Base-by-base conservation (phyloP, 2,888 invertebrate genomes). In the Ormyrus pomaceus region DNA sequence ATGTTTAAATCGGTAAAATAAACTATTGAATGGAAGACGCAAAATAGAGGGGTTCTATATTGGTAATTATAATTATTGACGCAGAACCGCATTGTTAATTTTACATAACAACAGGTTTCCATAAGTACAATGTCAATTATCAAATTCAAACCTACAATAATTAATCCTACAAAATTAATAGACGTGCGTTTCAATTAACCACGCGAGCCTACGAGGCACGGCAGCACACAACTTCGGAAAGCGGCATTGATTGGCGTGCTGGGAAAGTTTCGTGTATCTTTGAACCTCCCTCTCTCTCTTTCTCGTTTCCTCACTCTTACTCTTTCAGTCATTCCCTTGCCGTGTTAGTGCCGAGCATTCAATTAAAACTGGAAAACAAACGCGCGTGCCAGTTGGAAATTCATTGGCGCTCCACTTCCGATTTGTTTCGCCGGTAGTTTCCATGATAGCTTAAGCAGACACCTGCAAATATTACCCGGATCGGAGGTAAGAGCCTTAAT, bases 141-240 rank as follows among this genome's bases (percentile, higher is more conserved):
- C 9, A 58, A 10, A 58, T 11, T 51, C 34, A 34, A 19, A 19
- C 8, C 34, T 6, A 19, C 13, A 19, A 71, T 59, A 61, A 71
- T 48, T 34, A 71, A 19, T 51, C 8, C 50, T 9, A 46, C 1
- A 62, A 53, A 53, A 51, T 72, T 45, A 55, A 72, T 83, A 80
- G 81, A 81, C 79, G 64, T 76, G 76, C 81, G 65, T 72, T 68
- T 68, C 65, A 75, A 59, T 75, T 75, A 75, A 51, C 51, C 75
- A 51, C 58, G 13, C 66, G n/a, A 66, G 34, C 56, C 46, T 13
- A 3, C 59, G 10, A 61, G 50, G 51, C 46, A 62, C 46, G 61
- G 8, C 51, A 55, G 19, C 58, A 48, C 19, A 59, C 10, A 64
- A 55, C 13, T 62, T 77, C n/a, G 5, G 19, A 1, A 69, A 55